Conservation (phyloP, 2,113 vertebrate species). For the Synodontis membranacea region DNA sequence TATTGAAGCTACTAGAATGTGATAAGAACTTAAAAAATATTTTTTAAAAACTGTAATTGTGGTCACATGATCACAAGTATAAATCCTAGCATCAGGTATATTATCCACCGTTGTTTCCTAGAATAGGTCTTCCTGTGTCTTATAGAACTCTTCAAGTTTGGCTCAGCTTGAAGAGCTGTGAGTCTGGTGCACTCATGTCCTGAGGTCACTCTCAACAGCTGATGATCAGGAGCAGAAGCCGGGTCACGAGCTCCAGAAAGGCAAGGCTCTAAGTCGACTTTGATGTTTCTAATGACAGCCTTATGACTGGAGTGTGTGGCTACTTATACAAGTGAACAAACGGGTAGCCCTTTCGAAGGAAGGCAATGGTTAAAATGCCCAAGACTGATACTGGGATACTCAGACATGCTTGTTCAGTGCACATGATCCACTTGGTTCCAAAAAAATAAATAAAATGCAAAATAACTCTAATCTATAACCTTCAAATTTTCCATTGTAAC, state of each 20-base stretch:
- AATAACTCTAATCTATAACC: no score
- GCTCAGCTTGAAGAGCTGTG: conserved; percentile 1
- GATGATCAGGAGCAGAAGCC: conserved; percentile 53
- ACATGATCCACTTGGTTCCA: not conserved
- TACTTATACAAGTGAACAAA: conserved; percentile 48
- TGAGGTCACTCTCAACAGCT: not conserved
- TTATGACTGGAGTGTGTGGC: conserved; percentile 68
- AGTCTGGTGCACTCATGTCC: not conserved
- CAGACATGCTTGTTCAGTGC: not conserved
- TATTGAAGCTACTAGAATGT: not conserved
- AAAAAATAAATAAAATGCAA: not conserved
- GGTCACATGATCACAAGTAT: not conserved
- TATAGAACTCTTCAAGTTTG: not conserved
- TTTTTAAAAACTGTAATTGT: not conserved
- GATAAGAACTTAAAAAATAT: no score
- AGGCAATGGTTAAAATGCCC: not conserved
- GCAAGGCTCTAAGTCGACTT: conserved; percentile 67
- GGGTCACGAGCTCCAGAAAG: conserved; percentile 64
- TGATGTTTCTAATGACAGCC: conserved; percentile 68
- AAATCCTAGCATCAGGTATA: not conserved
- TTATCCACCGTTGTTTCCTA: not conserved
- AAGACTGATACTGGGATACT: not conserved
- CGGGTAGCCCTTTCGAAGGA: not conserved
- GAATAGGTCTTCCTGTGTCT: not conserved
- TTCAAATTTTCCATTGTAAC: no score